phyloP scores from a whole-genome alignment of 2,888 invertebrate species.

The Acleris holmiana region DNA sequence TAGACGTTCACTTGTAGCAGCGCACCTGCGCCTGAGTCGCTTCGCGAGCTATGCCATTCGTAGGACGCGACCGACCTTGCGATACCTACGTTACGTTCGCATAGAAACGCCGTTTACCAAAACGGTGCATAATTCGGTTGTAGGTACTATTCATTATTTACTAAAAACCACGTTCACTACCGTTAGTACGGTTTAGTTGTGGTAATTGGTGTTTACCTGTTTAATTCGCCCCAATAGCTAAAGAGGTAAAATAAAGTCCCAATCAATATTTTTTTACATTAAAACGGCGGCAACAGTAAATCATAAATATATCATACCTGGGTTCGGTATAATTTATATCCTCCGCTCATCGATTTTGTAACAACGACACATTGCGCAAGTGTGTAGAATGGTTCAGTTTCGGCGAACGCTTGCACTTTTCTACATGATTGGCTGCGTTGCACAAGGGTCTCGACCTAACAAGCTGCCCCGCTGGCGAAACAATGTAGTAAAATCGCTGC shows the following conservation, averaged over 20 bases:
- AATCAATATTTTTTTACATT: no score
- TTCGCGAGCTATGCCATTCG: conserved; percentile 45
- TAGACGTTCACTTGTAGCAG: conserved; percentile 55
- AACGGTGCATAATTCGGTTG: neutral
- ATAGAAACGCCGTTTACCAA: neutral
- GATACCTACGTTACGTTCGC: conserved; percentile 48
- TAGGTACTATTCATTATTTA: no score
- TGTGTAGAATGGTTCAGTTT: conserved; percentile 49
- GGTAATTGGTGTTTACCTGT: no score
- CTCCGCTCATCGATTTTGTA: conserved; percentile 12
- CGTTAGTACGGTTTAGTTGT: no score
- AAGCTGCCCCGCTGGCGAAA: conserved; percentile 60
- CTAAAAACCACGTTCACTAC: no score
- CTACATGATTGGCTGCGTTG: conserved; percentile 66
- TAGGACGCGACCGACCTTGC: conserved; percentile 74
- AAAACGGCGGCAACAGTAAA: neutral
- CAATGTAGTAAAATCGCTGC: conserved; percentile 52
- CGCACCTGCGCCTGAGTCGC: conserved; percentile 35
- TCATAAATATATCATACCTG: conserved; percentile 25
- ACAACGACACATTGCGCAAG: conserved; percentile 34
- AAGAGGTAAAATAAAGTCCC: no score
- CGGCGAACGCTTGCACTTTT: conserved; percentile 58
- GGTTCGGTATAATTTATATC: conserved; percentile 18
- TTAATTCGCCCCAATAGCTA: no score
- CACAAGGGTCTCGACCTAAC: conserved; percentile 67